Percentiles rank a stretch among this genome's conserved stretches.
These are phyloP conservation scores for Petrocephalus schoutedeni DNA, from an alignment of 2,797 vertebrate species.

Conservation along the genomic window DNA sequence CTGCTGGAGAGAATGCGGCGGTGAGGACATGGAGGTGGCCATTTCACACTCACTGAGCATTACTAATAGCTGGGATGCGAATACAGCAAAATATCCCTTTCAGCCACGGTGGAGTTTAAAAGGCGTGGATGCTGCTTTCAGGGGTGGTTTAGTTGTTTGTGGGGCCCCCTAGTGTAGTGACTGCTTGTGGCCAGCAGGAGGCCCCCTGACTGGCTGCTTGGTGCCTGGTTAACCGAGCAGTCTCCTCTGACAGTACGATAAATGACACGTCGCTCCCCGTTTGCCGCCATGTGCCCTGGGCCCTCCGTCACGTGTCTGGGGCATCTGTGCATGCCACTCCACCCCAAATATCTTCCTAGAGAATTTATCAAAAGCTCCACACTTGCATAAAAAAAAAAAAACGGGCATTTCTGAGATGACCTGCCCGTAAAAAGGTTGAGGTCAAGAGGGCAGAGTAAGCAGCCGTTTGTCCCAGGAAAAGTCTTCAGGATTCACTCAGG, in stretches of 20 bases:
- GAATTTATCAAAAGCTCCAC: neutral
- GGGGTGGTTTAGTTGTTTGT: neutral
- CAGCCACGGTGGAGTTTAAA: neutral
- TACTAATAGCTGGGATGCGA: neutral
- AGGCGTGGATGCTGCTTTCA: neutral
- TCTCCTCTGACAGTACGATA: neutral
- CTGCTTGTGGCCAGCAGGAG: neutral
- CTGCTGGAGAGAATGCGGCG: neutral
- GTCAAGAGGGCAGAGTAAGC: neutral
- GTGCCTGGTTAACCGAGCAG: neutral
- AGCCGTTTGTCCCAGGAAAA: neutral
- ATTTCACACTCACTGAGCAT: neutral
- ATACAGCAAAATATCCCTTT: neutral
- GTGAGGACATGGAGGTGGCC: neutral
- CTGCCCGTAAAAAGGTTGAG: neutral
- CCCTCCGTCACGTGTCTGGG: neutral
- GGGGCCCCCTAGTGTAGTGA: neutral
- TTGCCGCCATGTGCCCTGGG: too few relatives aligned
- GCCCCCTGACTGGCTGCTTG: neutral
- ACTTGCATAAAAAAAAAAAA: neutral
- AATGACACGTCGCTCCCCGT: neutral
- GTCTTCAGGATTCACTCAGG: neutral
- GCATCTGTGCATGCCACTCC: neutral
- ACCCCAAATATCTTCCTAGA: neutral
- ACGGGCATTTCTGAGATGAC: neutral